Evolutionary conservation across 2,797 vertebrate species (phyloP), one percentile per base, ranked within the genome.

Genomic region (Pempheris klunzingeri): DNA sequence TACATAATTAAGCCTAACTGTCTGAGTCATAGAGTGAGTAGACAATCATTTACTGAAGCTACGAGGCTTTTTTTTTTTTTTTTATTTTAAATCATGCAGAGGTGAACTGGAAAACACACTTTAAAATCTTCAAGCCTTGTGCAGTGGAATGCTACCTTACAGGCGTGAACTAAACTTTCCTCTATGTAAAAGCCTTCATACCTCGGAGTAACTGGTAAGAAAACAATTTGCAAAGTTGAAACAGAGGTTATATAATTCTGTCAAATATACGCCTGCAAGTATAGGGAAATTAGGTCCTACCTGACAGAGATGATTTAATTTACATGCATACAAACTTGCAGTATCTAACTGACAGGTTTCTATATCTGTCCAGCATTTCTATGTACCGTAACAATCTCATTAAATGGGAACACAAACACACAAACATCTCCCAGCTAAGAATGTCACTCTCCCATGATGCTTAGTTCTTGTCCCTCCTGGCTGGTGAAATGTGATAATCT

Each of bases 401-500:
- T 70, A 63, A 62, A 75, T 4, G 32, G 55, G 61, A 83, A 80
- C 53, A 77, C 71, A 75, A 50, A 74, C 69, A 68, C 49, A 49
- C 39, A 70, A 72, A 66, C 68, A 80, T 81, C 78, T 84, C 57
- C 38, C 54, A 72, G 78, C 54, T 26, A 66, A 80, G 64, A 81
- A 75, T 76, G 80, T 50, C 72, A 75, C 41, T 83, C 82, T 89
- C 88, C 88, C 87, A 80, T 88, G 87, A 86, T 87, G 78, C 73
- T 84, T 24, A 17, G 74, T 63, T 84, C 54, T 61, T 24, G 53
- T 87, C 85, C 79, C 84, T 82, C 58, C 67, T 78, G 79, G 88
- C 81, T 84, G 63, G 53, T 92, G 92, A 91, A 94, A 94, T 85
- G 88, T 84, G 92, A 94, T 92, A 86, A 92, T 87, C 77, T 89